Evolutionary conservation across 2,797 vertebrate species (phyloP).

Genomic region (Chromis chromis): DNA sequence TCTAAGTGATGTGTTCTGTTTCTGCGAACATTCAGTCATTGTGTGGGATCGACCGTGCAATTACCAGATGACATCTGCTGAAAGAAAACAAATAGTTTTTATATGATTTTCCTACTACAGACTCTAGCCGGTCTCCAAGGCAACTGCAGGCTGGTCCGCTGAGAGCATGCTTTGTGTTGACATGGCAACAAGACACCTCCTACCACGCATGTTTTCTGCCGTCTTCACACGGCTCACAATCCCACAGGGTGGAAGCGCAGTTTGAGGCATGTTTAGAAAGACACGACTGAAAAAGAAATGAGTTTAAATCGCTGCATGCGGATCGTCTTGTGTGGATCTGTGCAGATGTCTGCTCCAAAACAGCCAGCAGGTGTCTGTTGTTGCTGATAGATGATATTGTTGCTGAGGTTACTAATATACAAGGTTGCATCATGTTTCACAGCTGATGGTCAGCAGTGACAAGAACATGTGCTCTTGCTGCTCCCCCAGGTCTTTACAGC

Average conservation of each 20-base stretch:
- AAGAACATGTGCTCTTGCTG: conserved; percentile 13
- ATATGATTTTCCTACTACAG: conserved; percentile 64
- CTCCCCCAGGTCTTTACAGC: neutral
- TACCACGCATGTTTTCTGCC: conserved; percentile 61
- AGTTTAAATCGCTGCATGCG: conserved; percentile 1
- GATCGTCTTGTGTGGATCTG: conserved; percentile 1
- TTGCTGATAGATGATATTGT: conserved; percentile 30
- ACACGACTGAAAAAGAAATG: conserved; percentile 2
- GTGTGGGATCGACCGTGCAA: conserved; percentile 37
- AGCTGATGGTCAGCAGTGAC: conserved; percentile 27
- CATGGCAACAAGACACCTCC: conserved; percentile 84
- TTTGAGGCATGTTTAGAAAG: conserved; percentile 20
- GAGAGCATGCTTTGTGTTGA: conserved; percentile 81
- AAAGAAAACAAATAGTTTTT: conserved; percentile 64
- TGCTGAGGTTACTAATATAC: conserved; percentile 47
- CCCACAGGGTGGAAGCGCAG: conserved; percentile 34
- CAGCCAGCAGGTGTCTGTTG: conserved; percentile 10
- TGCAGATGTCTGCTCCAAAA: neutral
- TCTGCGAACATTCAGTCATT: conserved; percentile 30
- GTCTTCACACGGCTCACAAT: conserved; percentile 43
- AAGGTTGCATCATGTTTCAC: conserved; percentile 26
- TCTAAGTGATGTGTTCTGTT: neutral
- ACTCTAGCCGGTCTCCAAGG: conserved; percentile 86
- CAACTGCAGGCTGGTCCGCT: conserved; percentile 82
- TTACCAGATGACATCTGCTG: conserved; percentile 54